Conservation (phyloP, 2,888 invertebrate genomes). For the Argyra leucocephala region DNA sequence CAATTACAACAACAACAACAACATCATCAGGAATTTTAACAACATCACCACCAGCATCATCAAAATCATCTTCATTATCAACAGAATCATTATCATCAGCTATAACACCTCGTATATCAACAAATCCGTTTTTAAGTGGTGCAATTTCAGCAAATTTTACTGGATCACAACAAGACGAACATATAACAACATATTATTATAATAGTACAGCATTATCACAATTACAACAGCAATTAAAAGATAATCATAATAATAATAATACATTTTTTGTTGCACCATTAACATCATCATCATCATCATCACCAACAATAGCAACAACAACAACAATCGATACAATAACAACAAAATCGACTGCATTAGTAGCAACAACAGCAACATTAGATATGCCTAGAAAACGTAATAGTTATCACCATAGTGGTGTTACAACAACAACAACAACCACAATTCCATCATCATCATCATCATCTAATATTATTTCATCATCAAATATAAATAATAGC, state of each 20-base stretch:
- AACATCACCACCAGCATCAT: constrained; percentile 39
- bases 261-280: background rate
- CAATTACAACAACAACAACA: constrained; percentile 23
- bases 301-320: constrained; percentile 23
- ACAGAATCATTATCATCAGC: constrained; percentile 40
- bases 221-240: constrained; percentile 6
- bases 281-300: background rate
- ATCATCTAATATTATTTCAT: constrained; percentile 21
- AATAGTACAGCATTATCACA: constrained; percentile 2
- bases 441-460: constrained; percentile 25
- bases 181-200: constrained; percentile 1
- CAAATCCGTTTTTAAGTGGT: constrained; percentile 40
- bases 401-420: constrained; percentile 8
- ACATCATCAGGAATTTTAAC: constrained; percentile 34
- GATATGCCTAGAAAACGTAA: constrained; percentile 39
- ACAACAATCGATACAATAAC: constrained; percentile 22
- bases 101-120: constrained; percentile 41
- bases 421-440: constrained; percentile 24
- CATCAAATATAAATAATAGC: constrained; percentile 14
- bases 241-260: background rate
- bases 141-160: constrained; percentile 19
- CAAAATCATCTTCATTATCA: constrained; percentile 37
- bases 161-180: constrained; percentile 18
- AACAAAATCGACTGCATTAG: constrained; percentile 25
- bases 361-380: constrained; percentile 25